Base-by-base conservation (phyloP, 2,797 vertebrate species). In the Cephalopachus bancanus region DNA sequence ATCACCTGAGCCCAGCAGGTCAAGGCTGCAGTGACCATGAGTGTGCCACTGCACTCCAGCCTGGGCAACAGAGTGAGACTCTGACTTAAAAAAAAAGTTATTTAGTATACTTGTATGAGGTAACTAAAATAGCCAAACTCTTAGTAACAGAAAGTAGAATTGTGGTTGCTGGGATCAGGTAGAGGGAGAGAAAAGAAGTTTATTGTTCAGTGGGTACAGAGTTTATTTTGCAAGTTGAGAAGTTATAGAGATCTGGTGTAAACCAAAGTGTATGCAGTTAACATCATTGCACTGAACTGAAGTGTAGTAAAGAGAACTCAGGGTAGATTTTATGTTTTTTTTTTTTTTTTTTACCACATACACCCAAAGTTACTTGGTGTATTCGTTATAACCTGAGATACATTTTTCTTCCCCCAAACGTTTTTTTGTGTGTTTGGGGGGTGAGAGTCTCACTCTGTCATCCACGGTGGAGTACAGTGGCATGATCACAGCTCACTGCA, bases 331-430 rank as follows among this genome's bases (percentile, higher is more conserved):
- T 84, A 65, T 87, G n/a, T 55, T 59, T 5, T 64, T 44, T 88
- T 14, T 33, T 72, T 44, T 79, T 90, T 84, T 79, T 84, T 84
- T 81, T 86, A 20, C 7, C 14, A 57, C 11, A 20, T 30, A 71
- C 15, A 33, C 17, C 55, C 28, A 76, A 89, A 4, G 15, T 72
- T 86, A 65, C 20, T 92, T 93, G 57, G 55, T 89, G 0, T 84
- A 20, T 80, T 94, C 44, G 30, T 93, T 94, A 87, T 75, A 87
- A 51, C 10, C 14, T 87, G n/a, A 94, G 89, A 86, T 91, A 30
- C 17, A 76, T 95, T 93, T 94, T 95, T 86, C 30, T 75, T 83
- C 55, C 74, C 80, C 10, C 8, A 65, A 65, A 64, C 17, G 3
- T 37, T 37, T 37, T 37, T 37, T 37, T 37, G 37, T 37, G 37